phyloP scores from a whole-genome alignment of 2,113 vertebrate species.

The Aphelocoma coerulescens region DNA sequence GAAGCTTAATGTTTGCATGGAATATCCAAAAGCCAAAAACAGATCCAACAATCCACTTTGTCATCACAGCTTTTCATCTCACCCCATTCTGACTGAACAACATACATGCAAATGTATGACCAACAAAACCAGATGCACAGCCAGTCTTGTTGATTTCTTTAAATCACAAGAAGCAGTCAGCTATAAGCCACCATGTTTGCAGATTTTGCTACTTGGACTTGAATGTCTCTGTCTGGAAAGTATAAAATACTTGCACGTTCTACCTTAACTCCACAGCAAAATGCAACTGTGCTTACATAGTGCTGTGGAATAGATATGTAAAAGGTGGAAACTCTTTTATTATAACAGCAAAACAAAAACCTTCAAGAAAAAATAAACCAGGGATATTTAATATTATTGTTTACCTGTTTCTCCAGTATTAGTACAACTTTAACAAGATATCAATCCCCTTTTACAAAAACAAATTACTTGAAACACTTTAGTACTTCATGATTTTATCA shows the following conservation, averaged over 20 bases:
- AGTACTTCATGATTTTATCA: not conserved
- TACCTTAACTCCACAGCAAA: not conserved
- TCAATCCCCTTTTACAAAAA: not conserved
- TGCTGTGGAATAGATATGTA: not conserved
- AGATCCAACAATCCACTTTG: not conserved
- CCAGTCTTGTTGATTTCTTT: not conserved
- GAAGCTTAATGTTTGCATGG: not conserved
- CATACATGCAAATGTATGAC: not conserved
- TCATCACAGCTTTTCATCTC: not conserved
- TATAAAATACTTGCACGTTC: not conserved
- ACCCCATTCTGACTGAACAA: not conserved
- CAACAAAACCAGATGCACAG: not conserved
- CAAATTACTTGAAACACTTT: not conserved
- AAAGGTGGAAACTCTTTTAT: not conserved
- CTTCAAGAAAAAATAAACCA: not conserved
- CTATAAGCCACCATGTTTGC: not conserved
- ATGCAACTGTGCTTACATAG: not conserved
- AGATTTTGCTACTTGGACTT: not conserved
- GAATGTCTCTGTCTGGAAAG: not conserved
- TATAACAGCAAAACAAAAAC: not conserved
- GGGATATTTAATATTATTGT: not conserved
- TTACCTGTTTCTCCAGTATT: not conserved
- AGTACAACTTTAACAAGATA: not conserved
- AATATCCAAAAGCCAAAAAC: not conserved
- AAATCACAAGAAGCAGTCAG: not conserved